Evolutionary conservation across 2,888 invertebrate genomes (phyloP).

Genomic region (Dasysyrphus tricinctus): DNA sequence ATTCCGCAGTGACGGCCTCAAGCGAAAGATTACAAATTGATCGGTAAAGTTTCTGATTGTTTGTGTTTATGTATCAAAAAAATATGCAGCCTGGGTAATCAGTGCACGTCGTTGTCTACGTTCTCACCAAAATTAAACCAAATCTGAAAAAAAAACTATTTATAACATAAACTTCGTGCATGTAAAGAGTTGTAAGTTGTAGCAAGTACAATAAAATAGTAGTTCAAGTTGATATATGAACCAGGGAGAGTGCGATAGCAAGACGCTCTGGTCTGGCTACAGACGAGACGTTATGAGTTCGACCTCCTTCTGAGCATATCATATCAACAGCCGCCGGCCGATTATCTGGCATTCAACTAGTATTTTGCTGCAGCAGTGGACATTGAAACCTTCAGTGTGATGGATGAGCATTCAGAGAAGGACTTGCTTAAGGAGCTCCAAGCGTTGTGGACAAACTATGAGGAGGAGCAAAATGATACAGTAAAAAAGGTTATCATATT

Average conservation of each 20-base stretch:
- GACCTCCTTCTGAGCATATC: slow-evolving; percentile 41
- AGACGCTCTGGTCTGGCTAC: slow-evolving; percentile 25
- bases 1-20: not conserved
- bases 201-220: not conserved
- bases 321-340: not conserved
- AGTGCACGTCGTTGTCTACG: slow-evolving; percentile 1
- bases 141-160: slow-evolving; percentile 17
- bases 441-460: slow-evolving; percentile 41
- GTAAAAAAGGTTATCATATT: slow-evolving; percentile 43
- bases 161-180: not conserved
- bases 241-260: slow-evolving; percentile 22
- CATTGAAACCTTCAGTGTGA: slow-evolving; percentile 27
- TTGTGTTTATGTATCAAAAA: slow-evolving; percentile 2
- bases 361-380: slow-evolving; percentile 43
- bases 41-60: not conserved
- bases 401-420: slow-evolving; percentile 45
- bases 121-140: not conserved
- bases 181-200: slow-evolving; percentile 13
- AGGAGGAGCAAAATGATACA: slow-evolving; percentile 28
- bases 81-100: slow-evolving; percentile 26
- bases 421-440: slow-evolving; percentile 44
- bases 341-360: slow-evolving; percentile 58
- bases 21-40: slow-evolving; percentile 10
- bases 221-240: slow-evolving; percentile 3
- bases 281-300: slow-evolving; percentile 40